Conservation (phyloP, 1,140 invertebrate genomes). For the Drosophila paulistorum region DNA sequence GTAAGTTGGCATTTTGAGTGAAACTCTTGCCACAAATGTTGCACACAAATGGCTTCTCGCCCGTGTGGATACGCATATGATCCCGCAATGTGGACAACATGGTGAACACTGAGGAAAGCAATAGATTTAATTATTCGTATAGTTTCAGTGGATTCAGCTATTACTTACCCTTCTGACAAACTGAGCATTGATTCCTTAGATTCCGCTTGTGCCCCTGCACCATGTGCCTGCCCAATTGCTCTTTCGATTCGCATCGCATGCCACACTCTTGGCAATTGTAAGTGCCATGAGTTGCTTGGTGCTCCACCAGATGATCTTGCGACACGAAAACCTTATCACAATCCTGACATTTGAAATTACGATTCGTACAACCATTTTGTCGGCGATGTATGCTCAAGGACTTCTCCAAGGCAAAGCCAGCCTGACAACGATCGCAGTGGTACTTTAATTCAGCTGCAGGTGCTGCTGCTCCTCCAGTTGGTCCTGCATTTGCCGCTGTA, state of each 20-base stretch:
- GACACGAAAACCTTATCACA: conserved; percentile 84
- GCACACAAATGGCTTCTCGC: conserved; percentile 83
- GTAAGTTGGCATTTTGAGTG: conserved; percentile 85
- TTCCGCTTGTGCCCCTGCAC: conserved; percentile 84
- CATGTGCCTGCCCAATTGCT: conserved; percentile 82
- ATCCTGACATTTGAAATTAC: conserved; percentile 65
- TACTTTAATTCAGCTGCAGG: conserved; percentile 47
- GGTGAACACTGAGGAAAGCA: conserved; percentile 77
- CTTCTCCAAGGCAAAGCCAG: conserved; percentile 72
- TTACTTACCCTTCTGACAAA: conserved; percentile 84
- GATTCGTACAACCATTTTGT: conserved; percentile 71
- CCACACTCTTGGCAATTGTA: conserved; percentile 78
- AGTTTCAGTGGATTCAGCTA: not conserved
- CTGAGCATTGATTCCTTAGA: conserved; percentile 85
- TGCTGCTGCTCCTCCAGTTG: not conserved
- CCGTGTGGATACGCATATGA: conserved; percentile 82
- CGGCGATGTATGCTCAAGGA: conserved; percentile 61
- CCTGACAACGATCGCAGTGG: conserved; percentile 72
- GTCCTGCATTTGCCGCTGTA: not conserved
- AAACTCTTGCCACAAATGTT: conserved; percentile 82
- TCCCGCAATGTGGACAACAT: conserved; percentile 85
- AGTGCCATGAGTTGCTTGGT: conserved; percentile 62
- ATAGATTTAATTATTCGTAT: not conserved
- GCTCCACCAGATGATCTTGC: conserved; percentile 82
- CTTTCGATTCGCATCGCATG: conserved; percentile 72